Base-by-base conservation (phyloP, 2,113 vertebrate species). In the Misgurnus anguillicaudatus region DNA sequence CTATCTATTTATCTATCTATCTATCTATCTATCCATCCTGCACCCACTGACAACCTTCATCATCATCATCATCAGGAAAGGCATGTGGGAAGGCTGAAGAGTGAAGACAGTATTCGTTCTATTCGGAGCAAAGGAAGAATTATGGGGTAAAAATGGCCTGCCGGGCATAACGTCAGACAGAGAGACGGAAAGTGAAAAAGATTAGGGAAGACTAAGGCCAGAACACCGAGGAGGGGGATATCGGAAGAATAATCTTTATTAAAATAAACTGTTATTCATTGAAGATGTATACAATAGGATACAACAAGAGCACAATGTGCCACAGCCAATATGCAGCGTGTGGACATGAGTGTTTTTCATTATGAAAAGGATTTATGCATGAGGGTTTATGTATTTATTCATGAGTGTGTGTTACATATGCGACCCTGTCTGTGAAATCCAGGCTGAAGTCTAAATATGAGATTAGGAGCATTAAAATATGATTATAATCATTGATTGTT, bases 31-130 rank as follows among this genome's bases (percentile, higher is more conserved):
- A 61, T 31, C 8, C 1, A 38, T 74, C 70, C 76, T 13, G 45
- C 61, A 42, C 51, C 9, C 75, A 65, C 36, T 75, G 77, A 84
- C 72, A 75, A 53, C 42, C n/a, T n/a, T 6, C 62, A 81, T 24
- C 76, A 87, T 88, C 82, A 86, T 89, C 89, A 82, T 77, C 82
- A 79, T 75, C 85, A 87, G 83, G 83, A 86, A 82, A 71, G 84
- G 80, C 47, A 75, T 83, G 31, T 41, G 80, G 79, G 77, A 83
- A 83, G 61, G 57, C 74, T 77, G 67, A 21, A 68, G 42, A 73
- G 72, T 77, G 67, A 21, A 68, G 42, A 73, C 31, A 75, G 82
- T 77, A 86, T 85, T 85, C 77, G 88, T 89, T 87, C 73, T 80
- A 39, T n/a, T 73, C 2, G 47, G 4, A 72, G 86, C 71, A 74